Conservation (phyloP, 2,113 vertebrate species). For the Actinemys pallida region DNA sequence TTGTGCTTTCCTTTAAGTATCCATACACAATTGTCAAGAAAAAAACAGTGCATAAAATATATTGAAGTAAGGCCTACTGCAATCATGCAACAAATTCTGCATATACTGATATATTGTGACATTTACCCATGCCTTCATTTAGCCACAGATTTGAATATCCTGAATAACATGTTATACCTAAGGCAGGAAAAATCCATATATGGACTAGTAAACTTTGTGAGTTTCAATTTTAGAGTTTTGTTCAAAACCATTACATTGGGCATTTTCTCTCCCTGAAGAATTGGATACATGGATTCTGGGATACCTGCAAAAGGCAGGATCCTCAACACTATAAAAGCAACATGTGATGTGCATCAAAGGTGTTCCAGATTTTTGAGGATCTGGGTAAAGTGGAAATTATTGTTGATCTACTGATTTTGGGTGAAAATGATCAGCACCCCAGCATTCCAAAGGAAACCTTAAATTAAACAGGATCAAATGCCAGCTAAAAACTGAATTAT, state of each 20-base stretch:
- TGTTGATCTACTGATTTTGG: not conserved
- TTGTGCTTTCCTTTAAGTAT: not conserved
- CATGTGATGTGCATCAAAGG: not conserved
- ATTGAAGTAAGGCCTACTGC: not conserved
- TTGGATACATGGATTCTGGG: not conserved
- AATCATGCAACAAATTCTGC: not conserved
- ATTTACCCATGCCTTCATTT: not conserved
- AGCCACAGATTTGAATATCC: not conserved
- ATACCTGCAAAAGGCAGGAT: not conserved
- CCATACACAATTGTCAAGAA: not conserved
- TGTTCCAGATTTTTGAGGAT: not conserved
- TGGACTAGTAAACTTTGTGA: not conserved
- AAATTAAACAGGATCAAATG: not conserved
- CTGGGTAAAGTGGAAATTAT: not conserved
- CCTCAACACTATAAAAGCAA: not conserved
- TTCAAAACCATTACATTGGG: not conserved
- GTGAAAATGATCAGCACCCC: accelerated
- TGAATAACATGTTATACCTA: not conserved
- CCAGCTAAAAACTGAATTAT: not conserved
- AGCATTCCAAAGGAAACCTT: not conserved
- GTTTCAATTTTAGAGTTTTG: not conserved
- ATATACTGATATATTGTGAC: not conserved
- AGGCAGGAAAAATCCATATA: not conserved
- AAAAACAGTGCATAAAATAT: not conserved
- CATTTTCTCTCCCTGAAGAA: not conserved